These are phyloP conservation scores for Koerneria pararmatus DNA, from an alignment of 2,888 invertebrate species.

Conservation along the genomic window DNA sequence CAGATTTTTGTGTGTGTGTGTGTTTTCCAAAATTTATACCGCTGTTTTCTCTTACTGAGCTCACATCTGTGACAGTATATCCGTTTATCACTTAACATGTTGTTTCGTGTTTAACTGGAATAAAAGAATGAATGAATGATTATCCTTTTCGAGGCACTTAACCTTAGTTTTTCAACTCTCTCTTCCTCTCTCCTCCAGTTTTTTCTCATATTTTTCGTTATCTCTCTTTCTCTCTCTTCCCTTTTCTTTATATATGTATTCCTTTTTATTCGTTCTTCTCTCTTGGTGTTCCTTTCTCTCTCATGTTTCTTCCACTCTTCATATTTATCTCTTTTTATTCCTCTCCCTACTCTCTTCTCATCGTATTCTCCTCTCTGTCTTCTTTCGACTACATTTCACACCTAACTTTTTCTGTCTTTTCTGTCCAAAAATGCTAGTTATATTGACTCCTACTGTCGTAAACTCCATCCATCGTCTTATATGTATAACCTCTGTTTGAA, in stretches of 20 bases:
- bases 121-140: too few relatives aligned
- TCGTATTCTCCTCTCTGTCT: neutral
- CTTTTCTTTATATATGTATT: neutral
- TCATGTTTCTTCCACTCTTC: neutral
- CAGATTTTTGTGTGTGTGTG: too few relatives aligned
- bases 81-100: too few relatives aligned
- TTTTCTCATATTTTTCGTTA: neutral
- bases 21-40: too few relatives aligned
- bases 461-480: too few relatives aligned
- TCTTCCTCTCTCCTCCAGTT: neutral
- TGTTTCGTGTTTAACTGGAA: too few relatives aligned
- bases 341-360: neutral
- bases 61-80: too few relatives aligned
- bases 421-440: too few relatives aligned
- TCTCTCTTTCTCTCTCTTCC: neutral
- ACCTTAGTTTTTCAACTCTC: neutral
- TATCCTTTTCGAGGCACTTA: too few relatives aligned
- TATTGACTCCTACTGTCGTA: too few relatives aligned
- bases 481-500: too few relatives aligned
- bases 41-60: too few relatives aligned
- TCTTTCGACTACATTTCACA: neutral
- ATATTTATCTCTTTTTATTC: neutral
- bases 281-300: constrained; percentile 1
- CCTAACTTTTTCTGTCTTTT: neutral
- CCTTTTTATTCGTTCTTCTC: neutral